phyloP scores from a whole-genome alignment of 2,797 vertebrate species.

The Mycteria americana region DNA sequence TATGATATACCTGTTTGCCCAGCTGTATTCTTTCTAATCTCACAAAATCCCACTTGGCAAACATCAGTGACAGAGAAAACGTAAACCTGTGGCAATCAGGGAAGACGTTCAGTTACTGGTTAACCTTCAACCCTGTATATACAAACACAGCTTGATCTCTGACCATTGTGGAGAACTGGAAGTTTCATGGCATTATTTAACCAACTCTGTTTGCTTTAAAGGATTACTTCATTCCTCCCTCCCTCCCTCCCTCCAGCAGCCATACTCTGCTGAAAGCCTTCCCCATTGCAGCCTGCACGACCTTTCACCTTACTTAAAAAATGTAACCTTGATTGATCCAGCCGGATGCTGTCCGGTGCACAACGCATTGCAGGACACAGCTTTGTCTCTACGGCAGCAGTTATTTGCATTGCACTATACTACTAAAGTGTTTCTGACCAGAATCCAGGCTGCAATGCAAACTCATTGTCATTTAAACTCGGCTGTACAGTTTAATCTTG shows the following conservation, averaged over 20 bases:
- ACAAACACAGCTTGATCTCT: conserved; percentile 79
- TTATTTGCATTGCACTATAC: background rate
- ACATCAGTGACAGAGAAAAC: conserved; percentile 50
- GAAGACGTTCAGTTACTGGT: conserved; percentile 48
- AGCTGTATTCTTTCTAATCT: conserved; percentile 59
- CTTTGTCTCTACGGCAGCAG: background rate
- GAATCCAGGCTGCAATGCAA: background rate
- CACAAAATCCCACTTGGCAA: conserved; percentile 62
- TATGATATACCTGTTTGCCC: conserved; percentile 29
- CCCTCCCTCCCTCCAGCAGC: background rate
- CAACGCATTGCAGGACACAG: background rate
- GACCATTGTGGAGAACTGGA: conserved; percentile 72
- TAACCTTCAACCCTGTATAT: conserved; percentile 50
- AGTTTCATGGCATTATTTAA: conserved; percentile 61
- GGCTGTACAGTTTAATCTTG: background rate
- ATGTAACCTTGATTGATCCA: background rate
- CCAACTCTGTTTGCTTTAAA: conserved; percentile 50
- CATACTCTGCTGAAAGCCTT: background rate
- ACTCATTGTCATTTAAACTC: background rate
- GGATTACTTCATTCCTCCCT: conserved; percentile 1
- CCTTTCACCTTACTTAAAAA: background rate
- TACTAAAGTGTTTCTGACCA: background rate
- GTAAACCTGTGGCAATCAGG: conserved; percentile 51
- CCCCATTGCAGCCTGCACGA: background rate
- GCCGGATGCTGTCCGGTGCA: fast-evolving